Base-by-base conservation (phyloP, 2,113 vertebrate genomes). In the Pelodiscus sinensis region DNA sequence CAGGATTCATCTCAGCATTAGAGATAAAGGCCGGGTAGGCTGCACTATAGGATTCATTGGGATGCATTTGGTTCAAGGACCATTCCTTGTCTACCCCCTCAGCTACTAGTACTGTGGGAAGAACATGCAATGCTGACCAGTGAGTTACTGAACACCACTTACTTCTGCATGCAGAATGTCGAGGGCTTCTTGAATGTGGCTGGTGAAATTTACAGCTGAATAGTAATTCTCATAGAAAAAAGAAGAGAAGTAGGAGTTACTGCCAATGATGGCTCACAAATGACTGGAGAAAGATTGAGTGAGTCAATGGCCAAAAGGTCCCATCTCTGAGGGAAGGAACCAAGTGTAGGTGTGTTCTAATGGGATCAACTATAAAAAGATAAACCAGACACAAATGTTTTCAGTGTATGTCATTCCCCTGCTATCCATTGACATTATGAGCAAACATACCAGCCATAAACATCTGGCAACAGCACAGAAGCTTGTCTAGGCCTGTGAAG, bases 101-200 rank as follows among this genome's bases (percentile, higher is more conserved):
- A 65, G 62, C 29, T 29, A 62, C 25, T 31, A 65, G 29, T 31
- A 31, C 6, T 13, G 29, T 13, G 62, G 7, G 7, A 65, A 14
- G 29, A n/a, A 65, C 6, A 65, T 31, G 29, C 29, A 65, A 31
- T 31, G 29, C 60, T 65, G 60, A 65, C 60, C 60, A 65, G 8
- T n/a, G 29, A 31, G 62, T 65, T 65, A 65, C 62, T 65, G 31
- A 73, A 91, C 8, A 90, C n/a, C 83, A 95, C 97, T 87, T 96
- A 98, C 99, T 98, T 99, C 97, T 65, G 78, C 58, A 4, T 99
- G 99, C 56, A 99, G 98, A 79, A 99, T 95, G 93, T 99, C 99
- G 97, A 99, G 97, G 87, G 99, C 98, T 89, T 98, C 93, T 57
- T 97, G 97, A 93, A 99, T 97, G 86, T 96, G 98, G 35, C 9